phyloP scores from a whole-genome alignment of 2,888 invertebrate genomes.

The Diplolepis rosae region DNA sequence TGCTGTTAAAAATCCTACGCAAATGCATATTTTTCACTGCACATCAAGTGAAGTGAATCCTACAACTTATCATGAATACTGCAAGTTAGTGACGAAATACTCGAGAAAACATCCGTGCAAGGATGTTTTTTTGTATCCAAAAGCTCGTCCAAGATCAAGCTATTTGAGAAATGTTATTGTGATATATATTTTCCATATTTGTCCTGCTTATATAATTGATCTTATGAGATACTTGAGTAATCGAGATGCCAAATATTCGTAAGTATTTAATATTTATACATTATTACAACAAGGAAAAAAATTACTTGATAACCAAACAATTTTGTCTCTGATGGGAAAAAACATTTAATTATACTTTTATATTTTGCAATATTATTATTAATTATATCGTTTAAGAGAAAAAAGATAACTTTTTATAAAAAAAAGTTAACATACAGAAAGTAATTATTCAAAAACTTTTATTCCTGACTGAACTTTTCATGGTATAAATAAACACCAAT shows the following conservation, averaged over 20 bases:
- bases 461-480: no score
- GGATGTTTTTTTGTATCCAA: conserved; percentile 74
- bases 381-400: no score
- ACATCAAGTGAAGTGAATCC: conserved; percentile 78
- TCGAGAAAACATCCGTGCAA: conserved; percentile 75
- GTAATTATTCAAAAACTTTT: no score
- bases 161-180: conserved; percentile 70
- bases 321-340: no score
- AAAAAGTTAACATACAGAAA: no score
- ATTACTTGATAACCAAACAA: no score
- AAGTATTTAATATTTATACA: conserved; percentile 32
- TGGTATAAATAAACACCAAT: no score
- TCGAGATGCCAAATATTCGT: conserved; percentile 38
- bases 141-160: conserved; percentile 65
- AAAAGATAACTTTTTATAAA: no score
- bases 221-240: conserved; percentile 31
- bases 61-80: conserved; percentile 77
- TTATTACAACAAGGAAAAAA: no score
- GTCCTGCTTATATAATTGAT: conserved; percentile 54
- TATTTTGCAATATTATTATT: no score
- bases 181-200: conserved; percentile 55
- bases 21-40: conserved; percentile 76
- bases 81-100: conserved; percentile 71
- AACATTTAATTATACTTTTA: no score
- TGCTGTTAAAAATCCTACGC: conserved; percentile 47